Base-by-base conservation (phyloP, 2,113 vertebrate genomes). In the Microtus richardsoni region DNA sequence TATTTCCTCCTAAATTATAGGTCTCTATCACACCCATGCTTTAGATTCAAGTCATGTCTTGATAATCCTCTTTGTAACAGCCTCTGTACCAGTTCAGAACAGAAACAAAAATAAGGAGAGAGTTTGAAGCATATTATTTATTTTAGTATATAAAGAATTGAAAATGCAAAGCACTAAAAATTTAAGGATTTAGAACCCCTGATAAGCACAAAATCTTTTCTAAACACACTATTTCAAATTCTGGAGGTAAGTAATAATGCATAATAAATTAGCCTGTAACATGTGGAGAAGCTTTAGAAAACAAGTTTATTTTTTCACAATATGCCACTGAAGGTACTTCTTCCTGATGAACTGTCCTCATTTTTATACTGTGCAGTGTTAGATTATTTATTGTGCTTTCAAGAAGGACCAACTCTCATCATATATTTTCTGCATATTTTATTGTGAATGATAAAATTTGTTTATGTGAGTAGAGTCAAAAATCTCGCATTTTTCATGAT, bases 371-470 rank as follows among this genome's bases (percentile, higher is more conserved):
- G 24, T 33, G 90, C 19, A 80, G 41, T 91, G 44, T 58, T 94
- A 93, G 47, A 22, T 95, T 97, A 97, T 97, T 97, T 98, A 95
- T 95, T 97, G 49, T 12, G 93, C 30, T 97, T 98, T 93, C 66
- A 91, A 97, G 97, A 75, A 84, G 95, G 87, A 97, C 97, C 82
- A 90, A 47, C 80, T 97, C 49, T 93, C 33, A 62, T 97, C 92
- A 90, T 92, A 91, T 13, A 86, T 98, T 98, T 98, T 97, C 84
- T 97, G 80, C 58, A 98, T 92, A 96, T 95, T 95, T 30, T 97
- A 94, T 94, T 68, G 93, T 89, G 88, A 88, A 62, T 92, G 19
- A 97, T 96, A 97, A 96, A 97, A 80, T 94, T 89, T 83, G 68
- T 97, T 92, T 97, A 73, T 95, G 90, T 94, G 83, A 96, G 6